Evolutionary conservation across 1,140 invertebrate genomes (phyloP).

Genomic region (Megalopta genalis): DNA sequence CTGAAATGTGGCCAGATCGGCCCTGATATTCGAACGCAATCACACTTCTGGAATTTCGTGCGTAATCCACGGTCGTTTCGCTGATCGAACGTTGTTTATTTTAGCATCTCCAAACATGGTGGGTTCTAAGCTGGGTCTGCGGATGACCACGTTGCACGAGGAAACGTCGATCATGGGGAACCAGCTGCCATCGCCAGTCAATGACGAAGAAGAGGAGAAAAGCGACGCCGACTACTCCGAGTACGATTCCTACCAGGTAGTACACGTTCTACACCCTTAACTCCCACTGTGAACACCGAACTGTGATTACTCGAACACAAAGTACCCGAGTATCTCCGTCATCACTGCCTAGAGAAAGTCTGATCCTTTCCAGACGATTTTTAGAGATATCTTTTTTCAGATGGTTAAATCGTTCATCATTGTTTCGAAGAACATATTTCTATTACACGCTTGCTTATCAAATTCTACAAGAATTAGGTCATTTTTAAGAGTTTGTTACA

Average conservation of each 20-base stretch:
- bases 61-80: too few relatives aligned
- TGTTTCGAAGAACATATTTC: too few relatives aligned
- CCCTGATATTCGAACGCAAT: constrained; percentile 47
- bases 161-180: constrained; percentile 81
- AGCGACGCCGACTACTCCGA: constrained; percentile 84
- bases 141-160: constrained; percentile 95
- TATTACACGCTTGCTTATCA: too few relatives aligned
- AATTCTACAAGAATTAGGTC: too few relatives aligned
- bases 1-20: constrained; percentile 55
- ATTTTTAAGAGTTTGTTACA: too few relatives aligned
- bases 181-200: constrained; percentile 71
- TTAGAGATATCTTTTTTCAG: too few relatives aligned
- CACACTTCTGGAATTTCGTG: too few relatives aligned
- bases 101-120: constrained; percentile 90
- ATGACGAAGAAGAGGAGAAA: constrained; percentile 81
- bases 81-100: constrained; percentile 47
- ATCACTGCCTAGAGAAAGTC: too few relatives aligned
- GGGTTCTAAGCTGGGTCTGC: constrained; percentile 88
- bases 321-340: too few relatives aligned
- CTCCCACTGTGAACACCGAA: neutral
- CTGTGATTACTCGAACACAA: neutral
- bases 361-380: too few relatives aligned
- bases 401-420: too few relatives aligned
- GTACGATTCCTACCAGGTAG: constrained; percentile 81
- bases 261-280: constrained; percentile 13